phyloP scores from a whole-genome alignment of 2,113 vertebrate species.

The Daboia siamensis region DNA sequence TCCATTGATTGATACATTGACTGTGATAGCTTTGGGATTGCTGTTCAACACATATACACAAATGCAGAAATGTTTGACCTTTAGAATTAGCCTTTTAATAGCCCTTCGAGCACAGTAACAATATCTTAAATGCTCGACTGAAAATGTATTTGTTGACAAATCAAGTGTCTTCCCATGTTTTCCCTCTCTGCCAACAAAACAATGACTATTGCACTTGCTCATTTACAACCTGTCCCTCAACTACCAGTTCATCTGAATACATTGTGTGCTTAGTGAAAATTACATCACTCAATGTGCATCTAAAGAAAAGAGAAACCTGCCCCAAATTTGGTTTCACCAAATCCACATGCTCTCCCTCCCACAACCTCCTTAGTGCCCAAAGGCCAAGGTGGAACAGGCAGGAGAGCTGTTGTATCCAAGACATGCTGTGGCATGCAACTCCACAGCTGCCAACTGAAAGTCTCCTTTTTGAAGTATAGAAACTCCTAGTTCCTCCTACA shows the following conservation, averaged over 20 bases:
- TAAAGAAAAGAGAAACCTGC: not conserved
- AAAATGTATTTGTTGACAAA: not conserved
- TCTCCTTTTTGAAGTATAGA: not conserved
- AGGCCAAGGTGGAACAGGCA: not conserved
- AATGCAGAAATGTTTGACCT: not conserved
- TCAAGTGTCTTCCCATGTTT: not conserved
- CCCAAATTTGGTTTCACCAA: not conserved
- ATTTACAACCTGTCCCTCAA: not conserved
- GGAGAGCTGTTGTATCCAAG: not conserved
- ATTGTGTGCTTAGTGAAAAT: not conserved
- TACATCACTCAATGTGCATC: not conserved
- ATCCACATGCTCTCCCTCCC: not conserved
- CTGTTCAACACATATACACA: not conserved
- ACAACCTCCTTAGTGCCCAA: accelerated
- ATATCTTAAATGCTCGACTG: not conserved
- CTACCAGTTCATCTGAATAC: not conserved
- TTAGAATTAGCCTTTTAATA: not conserved
- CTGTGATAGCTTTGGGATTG: not conserved
- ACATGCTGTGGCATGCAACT: not conserved
- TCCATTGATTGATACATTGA: not conserved
- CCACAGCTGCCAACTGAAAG: conserved; percentile 1
- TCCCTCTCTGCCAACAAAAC: not conserved
- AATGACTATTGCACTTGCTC: no score
- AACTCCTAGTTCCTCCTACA: not conserved
- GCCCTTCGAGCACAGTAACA: not conserved